Conservation (phyloP, 2,888 invertebrate species). For the Nemurella pictetii region DNA sequence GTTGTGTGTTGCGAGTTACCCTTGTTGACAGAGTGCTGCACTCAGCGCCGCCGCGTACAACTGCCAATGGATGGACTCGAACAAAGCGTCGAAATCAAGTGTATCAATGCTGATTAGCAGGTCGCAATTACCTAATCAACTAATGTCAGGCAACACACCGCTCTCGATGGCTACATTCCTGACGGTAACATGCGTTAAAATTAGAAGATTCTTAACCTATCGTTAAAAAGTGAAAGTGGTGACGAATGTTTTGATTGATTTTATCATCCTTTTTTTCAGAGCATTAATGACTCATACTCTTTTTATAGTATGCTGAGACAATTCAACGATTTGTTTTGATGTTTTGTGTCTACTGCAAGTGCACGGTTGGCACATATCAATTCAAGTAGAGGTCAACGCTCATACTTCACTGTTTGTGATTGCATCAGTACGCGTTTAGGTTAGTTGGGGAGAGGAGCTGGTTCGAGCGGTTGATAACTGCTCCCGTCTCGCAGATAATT, state of each 20-base stretch:
- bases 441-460: too few relatives aligned
- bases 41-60: background rate
- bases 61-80: background rate
- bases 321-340: background rate
- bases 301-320: background rate
- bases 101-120: background rate
- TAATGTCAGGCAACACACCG: background rate
- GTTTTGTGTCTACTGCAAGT: background rate
- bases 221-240: background rate
- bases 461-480: too few relatives aligned
- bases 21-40: background rate
- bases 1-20: background rate
- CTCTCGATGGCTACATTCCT: background rate
- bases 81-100: background rate
- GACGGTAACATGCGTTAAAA: background rate
- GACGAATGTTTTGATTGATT: background rate
- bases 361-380: too few relatives aligned
- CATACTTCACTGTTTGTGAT: too few relatives aligned
- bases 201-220: background rate
- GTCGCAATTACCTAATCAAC: background rate
- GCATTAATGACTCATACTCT: background rate
- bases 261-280: background rate
- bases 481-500: too few relatives aligned
- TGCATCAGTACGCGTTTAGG: too few relatives aligned
- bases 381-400: too few relatives aligned